Percentiles rank a stretch among this genome's conserved stretches.
Conservation (phyloP, 1,140 invertebrate species). For the Scaptomyza graminum region DNA sequence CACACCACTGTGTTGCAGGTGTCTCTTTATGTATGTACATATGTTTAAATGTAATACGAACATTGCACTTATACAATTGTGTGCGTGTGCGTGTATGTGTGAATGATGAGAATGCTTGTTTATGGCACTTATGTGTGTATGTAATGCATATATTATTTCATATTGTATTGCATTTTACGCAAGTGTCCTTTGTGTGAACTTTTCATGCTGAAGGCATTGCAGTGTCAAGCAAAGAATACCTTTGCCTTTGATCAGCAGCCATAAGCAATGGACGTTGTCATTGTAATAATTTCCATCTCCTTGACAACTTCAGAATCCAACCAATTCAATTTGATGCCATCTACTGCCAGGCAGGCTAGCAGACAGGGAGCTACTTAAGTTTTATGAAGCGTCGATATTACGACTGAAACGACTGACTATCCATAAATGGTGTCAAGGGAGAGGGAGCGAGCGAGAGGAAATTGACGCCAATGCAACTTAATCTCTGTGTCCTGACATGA, state of each 20-base stretch:
- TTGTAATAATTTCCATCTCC: slow-evolving; percentile 40
- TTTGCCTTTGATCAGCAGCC: slow-evolving; percentile 24
- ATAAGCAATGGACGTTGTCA: slow-evolving; percentile 19
- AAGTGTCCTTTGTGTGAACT: slow-evolving; percentile 18
- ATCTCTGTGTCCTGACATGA: slow-evolving; percentile 67
- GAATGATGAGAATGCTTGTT: slow-evolving; percentile 6
- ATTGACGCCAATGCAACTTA: slow-evolving; percentile 63
- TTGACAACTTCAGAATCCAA: slow-evolving; percentile 34
- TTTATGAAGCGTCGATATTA: slow-evolving; percentile 63
- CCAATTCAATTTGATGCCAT: slow-evolving; percentile 52
- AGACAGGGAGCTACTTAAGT: slow-evolving; percentile 54
- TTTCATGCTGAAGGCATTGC: slow-evolving; percentile 9
- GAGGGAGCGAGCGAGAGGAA: slow-evolving; percentile 23
- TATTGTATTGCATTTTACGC: slow-evolving; percentile 18
- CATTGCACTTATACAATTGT: background rate
- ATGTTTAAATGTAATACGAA: background rate
- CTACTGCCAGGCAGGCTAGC: background rate
- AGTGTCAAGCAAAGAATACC: slow-evolving; percentile 13
- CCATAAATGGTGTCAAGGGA: slow-evolving; percentile 48
- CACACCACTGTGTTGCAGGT: slow-evolving; percentile 4
- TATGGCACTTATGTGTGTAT: background rate
- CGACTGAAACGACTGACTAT: slow-evolving; percentile 50
- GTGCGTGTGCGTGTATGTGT: slow-evolving; percentile 1
- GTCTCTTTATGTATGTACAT: background rate
- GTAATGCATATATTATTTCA: slow-evolving; percentile 17